These are phyloP conservation scores for Acholoe squamosa DNA, from an alignment of 2,888 invertebrate species.

Conservation along the genomic window DNA sequence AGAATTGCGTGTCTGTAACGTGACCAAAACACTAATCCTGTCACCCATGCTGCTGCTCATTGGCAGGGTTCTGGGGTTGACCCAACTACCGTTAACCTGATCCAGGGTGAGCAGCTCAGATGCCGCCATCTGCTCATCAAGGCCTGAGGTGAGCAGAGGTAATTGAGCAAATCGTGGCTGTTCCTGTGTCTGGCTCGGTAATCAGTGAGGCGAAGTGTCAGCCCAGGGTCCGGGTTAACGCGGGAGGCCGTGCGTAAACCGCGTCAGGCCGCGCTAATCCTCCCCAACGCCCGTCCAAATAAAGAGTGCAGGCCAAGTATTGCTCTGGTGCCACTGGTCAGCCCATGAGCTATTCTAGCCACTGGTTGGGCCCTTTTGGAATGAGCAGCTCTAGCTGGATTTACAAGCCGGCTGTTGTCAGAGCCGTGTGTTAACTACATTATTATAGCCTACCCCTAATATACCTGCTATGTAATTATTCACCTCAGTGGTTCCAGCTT, in stretches of 20 bases:
- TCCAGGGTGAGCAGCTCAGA: background rate
- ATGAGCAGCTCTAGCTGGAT: background rate
- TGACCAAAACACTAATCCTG: background rate
- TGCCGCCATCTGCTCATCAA: background rate
- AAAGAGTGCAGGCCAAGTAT: background rate
- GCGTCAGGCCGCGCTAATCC: constrained; percentile 23
- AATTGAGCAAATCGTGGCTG: constrained; percentile 20
- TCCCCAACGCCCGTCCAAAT: background rate
- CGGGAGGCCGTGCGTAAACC: background rate
- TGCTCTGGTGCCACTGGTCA: background rate
- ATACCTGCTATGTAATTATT: too few species aligned
- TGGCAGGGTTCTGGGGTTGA: background rate
- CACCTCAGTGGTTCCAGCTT: too few species aligned
- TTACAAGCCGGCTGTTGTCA: background rate
- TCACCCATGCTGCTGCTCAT: background rate
- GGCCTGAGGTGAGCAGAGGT: background rate
- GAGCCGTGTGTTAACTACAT: too few species aligned
- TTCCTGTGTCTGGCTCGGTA: constrained; percentile 1
- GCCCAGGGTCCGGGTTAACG: background rate
- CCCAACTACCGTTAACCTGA: background rate
- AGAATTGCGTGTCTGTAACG: background rate
- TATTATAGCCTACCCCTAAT: too few species aligned
- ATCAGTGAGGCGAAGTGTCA: constrained; percentile 21
- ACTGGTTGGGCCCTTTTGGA: background rate
- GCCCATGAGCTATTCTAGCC: background rate